Evolutionary conservation across 2,888 invertebrate species (phyloP).

Genomic region (Eupsilia transversa): DNA sequence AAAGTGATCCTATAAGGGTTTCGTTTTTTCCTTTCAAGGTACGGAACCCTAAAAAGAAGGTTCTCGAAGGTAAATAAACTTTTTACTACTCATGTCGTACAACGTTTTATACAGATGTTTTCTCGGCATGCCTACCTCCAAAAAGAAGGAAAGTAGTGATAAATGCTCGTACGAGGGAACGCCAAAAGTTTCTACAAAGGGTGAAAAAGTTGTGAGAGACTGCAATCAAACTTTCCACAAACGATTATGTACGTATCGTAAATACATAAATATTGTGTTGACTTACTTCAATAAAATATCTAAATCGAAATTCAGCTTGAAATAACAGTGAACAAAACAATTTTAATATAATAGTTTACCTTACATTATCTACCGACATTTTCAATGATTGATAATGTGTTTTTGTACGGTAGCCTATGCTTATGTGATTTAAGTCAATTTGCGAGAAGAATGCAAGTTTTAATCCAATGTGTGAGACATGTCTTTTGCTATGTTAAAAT

Average conservation of each 20-base stretch:
- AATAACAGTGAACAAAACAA: background rate
- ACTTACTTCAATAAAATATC: background rate
- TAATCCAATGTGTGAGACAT: background rate
- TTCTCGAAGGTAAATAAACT: conserved; percentile 7
- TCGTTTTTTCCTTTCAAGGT: too few species aligned
- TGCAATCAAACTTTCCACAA: conserved; percentile 45
- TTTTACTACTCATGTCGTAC: conserved; percentile 11
- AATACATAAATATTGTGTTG: background rate
- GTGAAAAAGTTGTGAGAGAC: conserved; percentile 36
- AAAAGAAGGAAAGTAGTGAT: conserved; percentile 23
- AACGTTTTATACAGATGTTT: conserved; percentile 5
- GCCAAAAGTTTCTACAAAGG: conserved; percentile 27
- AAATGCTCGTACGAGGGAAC: conserved; percentile 14
- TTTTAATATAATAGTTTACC: background rate
- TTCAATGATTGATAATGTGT: background rate
- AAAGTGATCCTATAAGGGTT: too few species aligned
- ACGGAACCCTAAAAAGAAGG: too few species aligned
- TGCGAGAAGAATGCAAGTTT: background rate
- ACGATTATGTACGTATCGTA: conserved; percentile 10
- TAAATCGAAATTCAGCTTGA: background rate
- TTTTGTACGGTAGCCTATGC: background rate
- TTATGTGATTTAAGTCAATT: background rate
- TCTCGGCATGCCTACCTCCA: background rate
- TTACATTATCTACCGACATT: background rate
- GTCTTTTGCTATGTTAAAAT: background rate